Percentiles rank a stretch among this genome's conserved stretches.
Conservation (phyloP, 2,113 vertebrate species). For the Ictalurus punctatus region DNA sequence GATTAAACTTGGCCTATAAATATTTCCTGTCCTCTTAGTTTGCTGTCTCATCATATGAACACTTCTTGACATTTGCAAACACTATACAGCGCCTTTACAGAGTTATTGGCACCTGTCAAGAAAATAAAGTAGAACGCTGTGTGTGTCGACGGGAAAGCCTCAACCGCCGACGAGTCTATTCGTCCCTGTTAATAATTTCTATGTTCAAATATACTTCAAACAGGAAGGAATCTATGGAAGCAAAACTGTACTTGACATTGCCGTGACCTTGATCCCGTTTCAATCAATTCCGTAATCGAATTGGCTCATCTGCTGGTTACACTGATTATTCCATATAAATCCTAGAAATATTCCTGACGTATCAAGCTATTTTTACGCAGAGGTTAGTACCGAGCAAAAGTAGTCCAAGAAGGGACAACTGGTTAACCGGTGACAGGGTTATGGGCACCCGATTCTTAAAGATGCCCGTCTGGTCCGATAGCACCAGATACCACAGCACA, state of each 20-base stretch:
- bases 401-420: too few species aligned
- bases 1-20: conserved; percentile 13
- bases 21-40: not conserved
- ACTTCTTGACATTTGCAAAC: not conserved
- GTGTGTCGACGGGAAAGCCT: too few species aligned
- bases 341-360: not conserved
- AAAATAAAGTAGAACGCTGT: not conserved
- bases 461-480: too few species aligned
- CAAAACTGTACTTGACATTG: not conserved
- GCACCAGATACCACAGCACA: too few species aligned
- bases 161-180: not conserved
- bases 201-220: not conserved
- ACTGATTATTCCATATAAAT: not conserved
- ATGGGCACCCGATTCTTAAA: too few species aligned
- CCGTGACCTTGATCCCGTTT: not conserved
- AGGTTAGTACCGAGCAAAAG: too few species aligned
- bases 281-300: not conserved
- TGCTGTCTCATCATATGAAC: not conserved
- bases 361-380: not conserved
- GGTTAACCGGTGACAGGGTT: too few species aligned
- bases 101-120: too few species aligned
- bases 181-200: not conserved
- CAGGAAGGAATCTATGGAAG: not conserved
- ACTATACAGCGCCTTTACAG: too few species aligned
- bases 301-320: not conserved